Evolutionary conservation across 2,797 vertebrate species (phyloP), one percentile per base, ranked within the genome.

Genomic region (Myotis pilosus): DNA sequence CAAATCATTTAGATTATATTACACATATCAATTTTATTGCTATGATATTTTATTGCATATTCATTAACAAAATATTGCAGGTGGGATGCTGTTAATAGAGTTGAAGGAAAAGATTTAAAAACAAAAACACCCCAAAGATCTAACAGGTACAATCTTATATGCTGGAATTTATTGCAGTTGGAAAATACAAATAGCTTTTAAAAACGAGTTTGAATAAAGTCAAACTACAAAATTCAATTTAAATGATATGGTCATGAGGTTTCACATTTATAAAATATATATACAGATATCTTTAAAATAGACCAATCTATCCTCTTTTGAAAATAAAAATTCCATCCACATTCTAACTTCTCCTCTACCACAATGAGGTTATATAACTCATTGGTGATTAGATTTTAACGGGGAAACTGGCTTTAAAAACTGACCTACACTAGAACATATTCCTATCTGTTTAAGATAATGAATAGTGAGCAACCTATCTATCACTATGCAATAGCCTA

Each of bases 361-460:
- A 94, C 80, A 97, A 96, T 92, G 92, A 97, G 72, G 66, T 62
- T 13, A 89, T 64, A 80, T 96, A 96, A 97, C 85, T 98, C 96
- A 95, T 91, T 96, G 91, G 66, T 33, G 60, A 79, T 38, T 91
- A 95, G 68, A 66, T 95, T 93, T 96, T 96, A 57, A 88, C 23
- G 91, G 89, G 79, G 53, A 76, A 90, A 97, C 33, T 86, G 11
- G 41, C 15, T 4, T 33, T 96, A 96, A 96, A 96, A 97, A 87
- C 84, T 83, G 74, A 3, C 0, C 25, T 81, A 96, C 86, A 87
- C 92, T 92, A 87, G 64, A 83, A 94, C 86, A 97, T 98, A 97
- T 33, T 94, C 93, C 97, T 98, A 96, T 60, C 94, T 97, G 91
- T 86, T 87, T 89, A 94, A 97, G 97, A 98, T 97, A 98, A 98